A percentile compares a stretch with the other conserved stretches of the same genome.
phyloP scores from a whole-genome alignment of 2,888 invertebrate species.

The Idaea biselata region DNA sequence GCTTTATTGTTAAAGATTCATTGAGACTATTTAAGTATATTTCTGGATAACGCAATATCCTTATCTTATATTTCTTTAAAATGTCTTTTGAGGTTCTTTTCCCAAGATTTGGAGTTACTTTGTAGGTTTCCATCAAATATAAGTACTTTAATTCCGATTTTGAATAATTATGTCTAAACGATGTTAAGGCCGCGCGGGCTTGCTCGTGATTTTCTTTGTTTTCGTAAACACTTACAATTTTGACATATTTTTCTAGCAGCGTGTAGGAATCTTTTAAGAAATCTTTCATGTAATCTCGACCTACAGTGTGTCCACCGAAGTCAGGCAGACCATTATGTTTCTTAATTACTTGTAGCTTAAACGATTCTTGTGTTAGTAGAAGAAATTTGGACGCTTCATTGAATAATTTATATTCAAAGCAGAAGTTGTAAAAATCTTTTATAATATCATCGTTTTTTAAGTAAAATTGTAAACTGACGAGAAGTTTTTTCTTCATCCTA shows the following conservation, averaged over 20 bases:
- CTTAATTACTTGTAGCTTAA: slow-evolving; percentile 43
- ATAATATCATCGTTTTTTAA: slow-evolving; percentile 41
- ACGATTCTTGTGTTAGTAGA: slow-evolving; percentile 40
- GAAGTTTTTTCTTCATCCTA: slow-evolving; percentile 54
- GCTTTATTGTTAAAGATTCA: slow-evolving; percentile 33
- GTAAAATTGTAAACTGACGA: slow-evolving; percentile 39
- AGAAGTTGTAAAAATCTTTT: slow-evolving; percentile 47
- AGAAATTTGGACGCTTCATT: slow-evolving; percentile 51
- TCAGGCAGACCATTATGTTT: slow-evolving; percentile 11
- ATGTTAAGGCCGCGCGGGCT: slow-evolving; percentile 7
- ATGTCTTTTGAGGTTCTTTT: slow-evolving; percentile 42
- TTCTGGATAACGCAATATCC: slow-evolving; percentile 40
- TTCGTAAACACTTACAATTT: slow-evolving; percentile 2
- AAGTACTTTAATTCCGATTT: slow-evolving; percentile 44
- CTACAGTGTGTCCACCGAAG: neutral
- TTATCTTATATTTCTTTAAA: slow-evolving; percentile 47
- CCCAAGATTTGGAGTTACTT: slow-evolving; percentile 28
- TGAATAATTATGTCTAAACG: slow-evolving; percentile 24
- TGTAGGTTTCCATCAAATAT: slow-evolving; percentile 44
- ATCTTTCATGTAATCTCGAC: slow-evolving; percentile 21
- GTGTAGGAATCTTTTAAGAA: slow-evolving; percentile 42
- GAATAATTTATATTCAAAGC: slow-evolving; percentile 32
- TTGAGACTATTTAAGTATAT: slow-evolving; percentile 43
- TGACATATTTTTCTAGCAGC: slow-evolving; percentile 20
- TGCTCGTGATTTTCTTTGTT: slow-evolving; percentile 1